Percentiles rank a stretch among this genome's conserved stretches.
Evolutionary conservation across 2,888 invertebrate species (phyloP).

Genomic region (Cacoxenus indagator): DNA sequence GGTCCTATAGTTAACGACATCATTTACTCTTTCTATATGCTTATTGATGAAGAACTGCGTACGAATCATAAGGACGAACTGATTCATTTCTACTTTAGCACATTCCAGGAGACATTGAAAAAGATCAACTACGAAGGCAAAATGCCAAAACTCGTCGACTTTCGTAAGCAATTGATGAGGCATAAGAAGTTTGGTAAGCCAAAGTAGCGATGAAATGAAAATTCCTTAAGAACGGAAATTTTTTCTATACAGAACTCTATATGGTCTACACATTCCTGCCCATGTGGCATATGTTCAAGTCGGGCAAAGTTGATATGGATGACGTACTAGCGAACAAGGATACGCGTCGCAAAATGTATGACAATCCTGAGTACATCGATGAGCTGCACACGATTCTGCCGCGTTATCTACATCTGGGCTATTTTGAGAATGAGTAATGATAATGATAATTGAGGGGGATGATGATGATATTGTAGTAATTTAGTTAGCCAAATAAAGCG

Average conservation of each 20-base stretch:
- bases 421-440: conserved; percentile 37
- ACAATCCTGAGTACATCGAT: conserved; percentile 14
- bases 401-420: conserved; percentile 44
- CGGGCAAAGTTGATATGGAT: conserved; percentile 16
- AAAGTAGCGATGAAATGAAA: background rate
- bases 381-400: conserved; percentile 36
- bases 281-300: conserved; percentile 20
- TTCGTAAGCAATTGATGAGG: conserved; percentile 41
- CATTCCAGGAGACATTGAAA: conserved; percentile 42
- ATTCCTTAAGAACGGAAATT: background rate
- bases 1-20: conserved; percentile 49
- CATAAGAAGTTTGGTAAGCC: conserved; percentile 44
- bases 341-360: conserved; percentile 14
- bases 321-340: conserved; percentile 18
- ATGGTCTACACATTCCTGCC: conserved; percentile 29
- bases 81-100: conserved; percentile 48
- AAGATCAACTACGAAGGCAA: conserved; percentile 44
- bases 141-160: conserved; percentile 41
- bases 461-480: too few species aligned
- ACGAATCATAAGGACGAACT: conserved; percentile 40
- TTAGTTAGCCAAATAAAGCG: too few species aligned
- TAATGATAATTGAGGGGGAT: background rate
- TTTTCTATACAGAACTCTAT: conserved; percentile 26
- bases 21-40: conserved; percentile 46
- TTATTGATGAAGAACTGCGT: conserved; percentile 43